Evolutionary conservation across 2,888 invertebrate genomes (phyloP).

Genomic region (Psylliodes chrysocephalus): DNA sequence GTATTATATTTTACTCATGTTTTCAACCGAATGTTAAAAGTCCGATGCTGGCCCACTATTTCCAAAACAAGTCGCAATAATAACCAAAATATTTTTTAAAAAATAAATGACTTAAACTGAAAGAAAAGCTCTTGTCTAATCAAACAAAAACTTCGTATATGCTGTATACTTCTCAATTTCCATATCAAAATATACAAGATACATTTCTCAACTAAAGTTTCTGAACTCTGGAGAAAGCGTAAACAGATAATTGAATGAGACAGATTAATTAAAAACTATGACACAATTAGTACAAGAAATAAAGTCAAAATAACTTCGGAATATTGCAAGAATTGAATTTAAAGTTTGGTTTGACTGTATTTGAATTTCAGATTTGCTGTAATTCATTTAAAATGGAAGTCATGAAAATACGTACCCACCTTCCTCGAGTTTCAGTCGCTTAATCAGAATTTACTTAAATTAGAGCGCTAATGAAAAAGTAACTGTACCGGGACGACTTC

Average conservation of each 20-base stretch:
- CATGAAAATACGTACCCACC: conserved; percentile 14
- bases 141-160: neutral
- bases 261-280: conserved; percentile 21
- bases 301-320: conserved; percentile 12
- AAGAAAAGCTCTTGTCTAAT: neutral
- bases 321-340: conserved; percentile 28
- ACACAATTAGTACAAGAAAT: conserved; percentile 17
- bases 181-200: neutral
- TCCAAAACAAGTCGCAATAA: too few species aligned
- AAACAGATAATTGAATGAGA: conserved; percentile 18
- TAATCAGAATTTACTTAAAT: conserved; percentile 2
- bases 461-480: conserved; percentile 7
- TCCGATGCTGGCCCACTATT: too few species aligned
- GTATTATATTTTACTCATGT: too few species aligned
- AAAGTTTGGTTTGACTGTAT: conserved; percentile 10
- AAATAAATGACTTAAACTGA: too few species aligned
- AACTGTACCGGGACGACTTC: conserved; percentile 11
- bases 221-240: neutral
- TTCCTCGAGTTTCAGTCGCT: neutral
- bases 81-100: too few species aligned
- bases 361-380: conserved; percentile 17
- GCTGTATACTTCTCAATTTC: neutral
- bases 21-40: too few species aligned
- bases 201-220: neutral
- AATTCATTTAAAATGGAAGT: conserved; percentile 20